These are phyloP conservation scores for Microtus californicus DNA, from an alignment of 2,797 vertebrate species.

Conservation along the genomic window DNA sequence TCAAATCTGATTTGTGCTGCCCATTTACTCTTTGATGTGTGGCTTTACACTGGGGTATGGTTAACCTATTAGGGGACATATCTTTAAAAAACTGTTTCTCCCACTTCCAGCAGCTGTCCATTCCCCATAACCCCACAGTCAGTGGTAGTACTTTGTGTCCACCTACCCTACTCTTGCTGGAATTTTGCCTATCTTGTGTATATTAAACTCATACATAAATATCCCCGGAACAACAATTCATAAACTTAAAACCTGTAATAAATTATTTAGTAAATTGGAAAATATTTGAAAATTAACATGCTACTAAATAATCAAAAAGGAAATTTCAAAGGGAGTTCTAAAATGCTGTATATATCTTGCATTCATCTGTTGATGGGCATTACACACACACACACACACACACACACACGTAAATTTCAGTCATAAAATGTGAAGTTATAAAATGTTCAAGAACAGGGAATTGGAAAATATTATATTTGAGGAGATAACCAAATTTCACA, in stretches of 20 bases:
- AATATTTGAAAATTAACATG: neutral
- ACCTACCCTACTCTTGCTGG: neutral
- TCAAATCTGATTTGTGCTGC: too few relatives aligned
- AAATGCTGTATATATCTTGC: neutral
- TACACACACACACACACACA: neutral
- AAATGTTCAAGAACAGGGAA: neutral
- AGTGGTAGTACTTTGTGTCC: neutral
- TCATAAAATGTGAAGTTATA: neutral
- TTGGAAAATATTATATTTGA: neutral
- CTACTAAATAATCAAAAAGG: neutral
- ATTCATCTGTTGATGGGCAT: neutral
- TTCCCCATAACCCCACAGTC: neutral
- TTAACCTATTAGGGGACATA: too few relatives aligned
- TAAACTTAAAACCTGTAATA: neutral
- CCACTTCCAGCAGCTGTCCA: neutral
- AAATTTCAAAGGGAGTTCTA: neutral
- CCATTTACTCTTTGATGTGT: too few relatives aligned
- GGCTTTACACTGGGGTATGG: too few relatives aligned
- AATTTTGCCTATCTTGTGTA: neutral
- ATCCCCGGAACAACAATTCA: neutral
- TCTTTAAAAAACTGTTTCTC: too few relatives aligned
- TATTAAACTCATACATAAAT: neutral
- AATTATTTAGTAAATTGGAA: neutral
- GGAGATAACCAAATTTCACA: neutral
- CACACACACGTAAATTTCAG: neutral